Conservation (phyloP, 2,888 invertebrate genomes). For the Scaptomyza parva region DNA sequence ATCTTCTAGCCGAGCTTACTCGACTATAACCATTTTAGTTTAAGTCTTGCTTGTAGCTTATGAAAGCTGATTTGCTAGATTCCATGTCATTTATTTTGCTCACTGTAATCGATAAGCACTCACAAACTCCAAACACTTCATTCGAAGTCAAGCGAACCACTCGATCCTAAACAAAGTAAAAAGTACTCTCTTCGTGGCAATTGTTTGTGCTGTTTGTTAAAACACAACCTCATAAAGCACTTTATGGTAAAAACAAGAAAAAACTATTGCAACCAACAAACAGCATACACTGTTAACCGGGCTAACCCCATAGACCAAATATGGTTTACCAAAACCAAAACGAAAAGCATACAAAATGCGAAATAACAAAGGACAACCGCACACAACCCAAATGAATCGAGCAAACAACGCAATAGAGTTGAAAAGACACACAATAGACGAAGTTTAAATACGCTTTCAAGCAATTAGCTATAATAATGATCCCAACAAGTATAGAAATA, state of each 20-base stretch:
- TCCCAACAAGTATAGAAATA: too few relatives aligned
- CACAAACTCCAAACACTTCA: slow-evolving; percentile 41
- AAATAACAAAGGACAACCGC: slow-evolving; percentile 43
- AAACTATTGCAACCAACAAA: slow-evolving; percentile 11
- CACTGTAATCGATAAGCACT: slow-evolving; percentile 24
- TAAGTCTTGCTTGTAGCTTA: too few relatives aligned
- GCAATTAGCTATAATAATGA: too few relatives aligned
- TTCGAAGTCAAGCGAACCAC: slow-evolving; percentile 52
- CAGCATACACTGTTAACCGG: slow-evolving; percentile 19
- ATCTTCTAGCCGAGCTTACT: too few relatives aligned
- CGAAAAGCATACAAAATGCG: slow-evolving; percentile 32
- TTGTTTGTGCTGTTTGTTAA: slow-evolving; percentile 70
- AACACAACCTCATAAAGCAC: slow-evolving; percentile 67
- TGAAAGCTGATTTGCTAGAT: neutral
- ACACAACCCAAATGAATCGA: slow-evolving; percentile 47
- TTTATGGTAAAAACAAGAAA: slow-evolving; percentile 29
- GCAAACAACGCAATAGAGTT: slow-evolving; percentile 26
- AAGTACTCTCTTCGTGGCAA: slow-evolving; percentile 58
- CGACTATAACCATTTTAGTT: too few relatives aligned
- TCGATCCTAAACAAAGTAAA: slow-evolving; percentile 58
- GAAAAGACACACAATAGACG: slow-evolving; percentile 10
- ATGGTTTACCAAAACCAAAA: slow-evolving; percentile 36
- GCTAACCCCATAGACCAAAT: neutral
- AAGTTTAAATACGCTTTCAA: slow-evolving; percentile 20
- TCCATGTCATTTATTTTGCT: neutral